Percentiles rank a stretch among this genome's conserved stretches.
Evolutionary conservation across 2,888 invertebrate species (phyloP).

Genomic region (Neoitamus cyanurus): DNA sequence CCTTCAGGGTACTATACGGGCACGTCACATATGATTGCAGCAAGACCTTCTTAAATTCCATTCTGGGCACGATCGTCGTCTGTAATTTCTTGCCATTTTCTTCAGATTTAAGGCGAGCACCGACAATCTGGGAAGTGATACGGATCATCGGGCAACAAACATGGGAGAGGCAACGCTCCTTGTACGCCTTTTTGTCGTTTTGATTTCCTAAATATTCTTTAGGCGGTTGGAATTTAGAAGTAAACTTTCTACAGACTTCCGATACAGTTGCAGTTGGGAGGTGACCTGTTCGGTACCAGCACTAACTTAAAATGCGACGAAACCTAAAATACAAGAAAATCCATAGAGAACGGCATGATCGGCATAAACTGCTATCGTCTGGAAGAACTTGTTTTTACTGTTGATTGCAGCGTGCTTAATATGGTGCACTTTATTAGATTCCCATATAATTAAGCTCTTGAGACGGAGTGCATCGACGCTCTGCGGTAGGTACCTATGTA

Average conservation of each 20-base stretch:
- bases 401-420: neutral
- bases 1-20: neutral
- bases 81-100: neutral
- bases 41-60: conserved; percentile 32
- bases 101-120: neutral
- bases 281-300: neutral
- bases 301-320: neutral
- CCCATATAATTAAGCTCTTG: conserved; percentile 18
- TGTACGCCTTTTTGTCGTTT: neutral
- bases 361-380: neutral
- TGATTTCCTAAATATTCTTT: neutral
- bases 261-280: neutral
- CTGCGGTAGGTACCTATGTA: neutral
- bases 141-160: neutral
- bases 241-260: neutral
- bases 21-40: conserved; percentile 6
- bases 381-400: conserved; percentile 31
- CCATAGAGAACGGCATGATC: neutral
- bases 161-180: neutral
- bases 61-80: conserved; percentile 1
- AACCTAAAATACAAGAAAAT: neutral
- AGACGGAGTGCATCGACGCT: neutral
- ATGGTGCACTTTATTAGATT: conserved; percentile 16
- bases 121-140: neutral
- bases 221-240: neutral